A percentile compares a stretch with the other conserved stretches of the same genome.
Conservation (phyloP, 2,113 vertebrate genomes). For the Nothocercus julius region DNA sequence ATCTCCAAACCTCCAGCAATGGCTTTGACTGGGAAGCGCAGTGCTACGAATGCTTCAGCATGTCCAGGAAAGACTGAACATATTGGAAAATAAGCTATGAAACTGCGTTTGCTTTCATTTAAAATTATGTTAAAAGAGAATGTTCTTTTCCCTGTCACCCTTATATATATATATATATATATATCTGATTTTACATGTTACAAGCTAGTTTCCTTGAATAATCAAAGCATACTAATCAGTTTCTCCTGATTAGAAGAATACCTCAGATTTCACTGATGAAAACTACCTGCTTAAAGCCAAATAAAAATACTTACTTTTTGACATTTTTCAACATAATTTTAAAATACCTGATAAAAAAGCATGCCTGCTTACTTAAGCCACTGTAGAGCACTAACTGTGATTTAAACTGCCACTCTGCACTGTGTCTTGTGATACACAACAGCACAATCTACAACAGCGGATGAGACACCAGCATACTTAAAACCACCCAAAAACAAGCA, state of each 20-base stretch:
- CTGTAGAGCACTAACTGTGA: not conserved
- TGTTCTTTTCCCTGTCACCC: not conserved
- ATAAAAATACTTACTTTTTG: not conserved
- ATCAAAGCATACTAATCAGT: not conserved
- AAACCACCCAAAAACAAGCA: not conserved
- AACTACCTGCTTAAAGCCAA: not conserved
- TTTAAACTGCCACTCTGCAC: not conserved
- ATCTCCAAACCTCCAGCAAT: not conserved
- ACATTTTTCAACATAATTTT: not conserved
- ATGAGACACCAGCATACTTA: accelerated
- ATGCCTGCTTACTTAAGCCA: not conserved
- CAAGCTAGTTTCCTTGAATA: not conserved
- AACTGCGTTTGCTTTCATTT: not conserved
- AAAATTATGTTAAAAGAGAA: not conserved
- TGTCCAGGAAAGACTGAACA: not conserved
- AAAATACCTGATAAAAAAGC: not conserved
- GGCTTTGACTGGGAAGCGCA: not conserved
- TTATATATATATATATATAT: not conserved
- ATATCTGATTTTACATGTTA: not conserved
- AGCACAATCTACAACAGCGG: not conserved
- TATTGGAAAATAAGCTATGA: not conserved
- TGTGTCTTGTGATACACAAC: not conserved
- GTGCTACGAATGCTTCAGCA: not conserved
- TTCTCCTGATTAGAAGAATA: not conserved
- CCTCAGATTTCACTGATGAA: not conserved